phyloP scores from a whole-genome alignment of 2,113 vertebrate genomes.

The Phyllopteryx taeniolatus region DNA sequence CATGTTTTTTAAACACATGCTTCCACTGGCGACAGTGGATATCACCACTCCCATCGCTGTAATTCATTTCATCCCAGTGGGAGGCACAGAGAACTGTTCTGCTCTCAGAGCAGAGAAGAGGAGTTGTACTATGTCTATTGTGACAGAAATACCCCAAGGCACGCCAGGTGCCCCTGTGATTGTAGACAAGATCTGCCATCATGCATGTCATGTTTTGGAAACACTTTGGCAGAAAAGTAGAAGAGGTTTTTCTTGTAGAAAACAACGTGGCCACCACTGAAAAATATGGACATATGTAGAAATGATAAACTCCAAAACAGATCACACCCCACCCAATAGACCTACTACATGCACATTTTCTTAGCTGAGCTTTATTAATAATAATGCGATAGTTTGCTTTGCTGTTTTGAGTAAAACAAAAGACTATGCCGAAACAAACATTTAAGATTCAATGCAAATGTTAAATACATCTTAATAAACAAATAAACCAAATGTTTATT shows the following conservation, averaged over 20 bases:
- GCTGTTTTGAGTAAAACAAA: too few species aligned
- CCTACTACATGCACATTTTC: background rate
- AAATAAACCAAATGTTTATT: too few species aligned
- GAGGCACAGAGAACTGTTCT: background rate
- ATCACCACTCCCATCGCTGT: background rate
- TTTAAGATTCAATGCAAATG: too few species aligned
- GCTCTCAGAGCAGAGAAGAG: background rate
- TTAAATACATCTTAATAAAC: too few species aligned
- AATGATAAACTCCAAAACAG: background rate
- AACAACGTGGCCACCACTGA: background rate
- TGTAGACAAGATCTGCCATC: background rate
- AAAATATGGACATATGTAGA: background rate
- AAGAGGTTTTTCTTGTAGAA: background rate
- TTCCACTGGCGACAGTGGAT: background rate
- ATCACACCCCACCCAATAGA: background rate
- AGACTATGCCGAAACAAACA: too few species aligned
- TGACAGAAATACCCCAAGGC: constrained; percentile 5
- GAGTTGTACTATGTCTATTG: background rate
- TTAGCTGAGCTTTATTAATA: background rate
- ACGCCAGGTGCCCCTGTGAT: constrained; percentile 1
- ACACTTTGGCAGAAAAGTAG: background rate
- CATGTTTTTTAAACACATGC: background rate
- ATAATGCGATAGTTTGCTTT: background rate
- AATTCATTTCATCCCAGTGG: background rate
- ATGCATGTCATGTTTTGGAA: background rate